Percentiles rank a stretch among this genome's conserved stretches.
phyloP scores from a whole-genome alignment of 1,140 invertebrate genomes.

The Drosophila jambulina region DNA sequence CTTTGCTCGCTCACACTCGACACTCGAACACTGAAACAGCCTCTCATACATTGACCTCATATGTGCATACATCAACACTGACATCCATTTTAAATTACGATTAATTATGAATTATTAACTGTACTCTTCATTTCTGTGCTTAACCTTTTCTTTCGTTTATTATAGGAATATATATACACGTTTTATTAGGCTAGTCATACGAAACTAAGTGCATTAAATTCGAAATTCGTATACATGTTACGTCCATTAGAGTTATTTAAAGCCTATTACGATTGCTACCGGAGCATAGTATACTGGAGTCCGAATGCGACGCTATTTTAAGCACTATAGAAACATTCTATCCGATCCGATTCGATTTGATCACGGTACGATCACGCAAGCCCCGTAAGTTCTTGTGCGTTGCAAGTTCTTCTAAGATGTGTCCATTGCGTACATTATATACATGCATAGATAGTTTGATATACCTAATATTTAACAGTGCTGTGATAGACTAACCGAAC shows the following conservation, averaged over 20 bases:
- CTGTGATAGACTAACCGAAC: slow-evolving; percentile 80
- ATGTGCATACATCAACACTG: slow-evolving; percentile 30
- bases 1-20: slow-evolving; percentile 55
- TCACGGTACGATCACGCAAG: slow-evolving; percentile 38
- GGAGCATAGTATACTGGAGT: slow-evolving; percentile 28
- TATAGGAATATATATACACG: slow-evolving; percentile 81
- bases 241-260: slow-evolving; percentile 75
- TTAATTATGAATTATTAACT: slow-evolving; percentile 49
- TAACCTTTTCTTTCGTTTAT: slow-evolving; percentile 68
- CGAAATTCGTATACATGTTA: slow-evolving; percentile 64
- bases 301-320: slow-evolving; percentile 54
- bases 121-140: slow-evolving; percentile 63
- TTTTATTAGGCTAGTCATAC: slow-evolving; percentile 77
- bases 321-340: slow-evolving; percentile 35
- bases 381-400: slow-evolving; percentile 73
- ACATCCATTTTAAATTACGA: slow-evolving; percentile 45
- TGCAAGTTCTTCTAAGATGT: slow-evolving; percentile 62
- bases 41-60: slow-evolving; percentile 47
- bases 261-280: slow-evolving; percentile 42
- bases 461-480: slow-evolving; percentile 71
- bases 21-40: slow-evolving; percentile 20
- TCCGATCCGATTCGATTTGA: slow-evolving; percentile 21
- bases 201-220: slow-evolving; percentile 80
- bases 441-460: slow-evolving; percentile 46
- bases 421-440: slow-evolving; percentile 55